Evolutionary conservation across 2,888 invertebrate species (phyloP), one percentile per base, ranked within the genome.

Genomic region (Pyrrhosoma nymphula): DNA sequence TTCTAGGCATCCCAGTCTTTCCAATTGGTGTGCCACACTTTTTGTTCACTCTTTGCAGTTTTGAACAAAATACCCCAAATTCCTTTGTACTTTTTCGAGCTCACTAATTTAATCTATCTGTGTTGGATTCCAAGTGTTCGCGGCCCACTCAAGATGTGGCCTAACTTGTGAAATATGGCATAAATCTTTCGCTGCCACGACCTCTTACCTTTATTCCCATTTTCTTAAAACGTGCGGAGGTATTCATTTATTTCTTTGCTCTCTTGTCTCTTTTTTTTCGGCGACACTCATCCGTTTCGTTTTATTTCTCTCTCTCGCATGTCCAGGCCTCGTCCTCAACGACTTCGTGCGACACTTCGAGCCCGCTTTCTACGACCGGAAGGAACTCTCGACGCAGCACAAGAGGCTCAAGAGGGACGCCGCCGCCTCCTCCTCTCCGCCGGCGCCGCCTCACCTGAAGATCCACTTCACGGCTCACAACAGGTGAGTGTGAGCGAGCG

Each of bases 281-380:
- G 55, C 30, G 26, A 20, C 20, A 60, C 60, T 60, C 2, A 60
- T 60, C 60, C 60, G 47, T 60, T 95, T 95, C 82, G 97, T 97
- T 0, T 23, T 35, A n/a, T n/a, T 8, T 47, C 39, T 30, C 0
- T 91, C 23, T 95, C 96, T n/a, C 95, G 95, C 88, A 97, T 47
- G 47, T 97, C 0, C 97, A 98, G 98, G 98, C 97, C 97, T 98
- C 96, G 97, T 97, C 96, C 97, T 98, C 97, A 98, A 98, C 96
- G 98, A 98, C 96, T 98, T 98, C 97, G 98, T 98, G 97, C 98
- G 98, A 96, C 98, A 98, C 97, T 99, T 98, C 98, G 98, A 98
- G 97, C 98, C 98, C 96, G 98, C 98, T 96, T 97, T 97, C 96
- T 99, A 98, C 97, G 98, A 98, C 97, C 98, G 97, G 88, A 96